These are phyloP conservation scores for Gastracanthus pulcherrimus DNA, from an alignment of 2,888 invertebrate genomes.

Conservation along the genomic window DNA sequence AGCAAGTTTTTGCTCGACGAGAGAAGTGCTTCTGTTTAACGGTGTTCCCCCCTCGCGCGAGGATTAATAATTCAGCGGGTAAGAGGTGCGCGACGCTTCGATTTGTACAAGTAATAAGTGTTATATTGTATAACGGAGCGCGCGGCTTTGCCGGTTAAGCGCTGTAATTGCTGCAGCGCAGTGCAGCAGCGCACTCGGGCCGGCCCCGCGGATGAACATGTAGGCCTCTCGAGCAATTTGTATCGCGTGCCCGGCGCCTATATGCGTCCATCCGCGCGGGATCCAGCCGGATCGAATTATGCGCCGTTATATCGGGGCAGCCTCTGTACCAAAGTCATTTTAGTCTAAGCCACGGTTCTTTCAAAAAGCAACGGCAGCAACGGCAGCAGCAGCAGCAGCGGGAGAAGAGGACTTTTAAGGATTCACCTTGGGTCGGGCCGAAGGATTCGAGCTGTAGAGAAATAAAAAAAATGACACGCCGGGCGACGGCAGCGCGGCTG, in stretches of 20 bases:
- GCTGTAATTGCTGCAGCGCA: no score
- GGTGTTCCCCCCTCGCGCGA: background rate
- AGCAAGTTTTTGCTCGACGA: no score
- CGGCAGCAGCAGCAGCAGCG: no score
- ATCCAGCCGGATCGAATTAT: no score
- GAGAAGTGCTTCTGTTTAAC: no score
- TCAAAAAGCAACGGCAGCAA: no score
- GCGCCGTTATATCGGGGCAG: no score
- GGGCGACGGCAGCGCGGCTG: background rate
- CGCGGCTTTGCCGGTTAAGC: no score
- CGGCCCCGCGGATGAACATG: slow-evolving; percentile 11
- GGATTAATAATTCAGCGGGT: background rate
- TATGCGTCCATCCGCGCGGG: no score
- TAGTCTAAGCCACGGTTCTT: no score
- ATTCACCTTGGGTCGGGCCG: background rate
- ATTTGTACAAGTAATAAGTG: background rate
- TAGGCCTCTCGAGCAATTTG: slow-evolving; percentile 45
- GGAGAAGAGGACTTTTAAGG: background rate
- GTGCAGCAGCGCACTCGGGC: no score
- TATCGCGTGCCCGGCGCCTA: slow-evolving; percentile 38
- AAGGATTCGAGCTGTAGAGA: background rate
- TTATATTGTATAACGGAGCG: background rate
- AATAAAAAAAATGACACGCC: background rate
- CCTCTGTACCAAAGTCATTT: no score
- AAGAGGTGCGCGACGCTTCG: background rate